Percentiles rank a stretch among this genome's conserved stretches.
Evolutionary conservation across 2,113 vertebrate species (phyloP).

Genomic region (Caretta caretta): DNA sequence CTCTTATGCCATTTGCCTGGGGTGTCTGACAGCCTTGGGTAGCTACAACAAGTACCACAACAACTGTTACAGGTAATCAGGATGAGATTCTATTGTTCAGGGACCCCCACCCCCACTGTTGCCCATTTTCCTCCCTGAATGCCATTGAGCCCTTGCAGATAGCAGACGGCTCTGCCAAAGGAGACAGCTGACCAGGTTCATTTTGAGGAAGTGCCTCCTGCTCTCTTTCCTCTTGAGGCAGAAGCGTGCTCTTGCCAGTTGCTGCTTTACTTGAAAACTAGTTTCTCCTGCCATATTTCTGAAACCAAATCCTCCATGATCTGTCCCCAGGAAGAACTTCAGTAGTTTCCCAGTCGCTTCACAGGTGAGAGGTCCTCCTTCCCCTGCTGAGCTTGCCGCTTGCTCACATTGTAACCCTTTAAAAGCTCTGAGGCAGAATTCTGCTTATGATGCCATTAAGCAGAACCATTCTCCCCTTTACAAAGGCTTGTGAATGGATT

Average conservation of each 20-base stretch:
- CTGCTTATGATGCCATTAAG: neutral
- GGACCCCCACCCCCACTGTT: neutral
- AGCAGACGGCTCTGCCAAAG: neutral
- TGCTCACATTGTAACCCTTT: neutral
- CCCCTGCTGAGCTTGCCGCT: neutral
- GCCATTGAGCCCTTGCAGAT: neutral
- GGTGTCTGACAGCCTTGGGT: conserved; percentile 92
- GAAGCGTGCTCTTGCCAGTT: neutral
- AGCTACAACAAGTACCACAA: conserved; percentile 98
- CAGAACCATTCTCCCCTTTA: neutral
- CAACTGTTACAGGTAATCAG: conserved; percentile 92
- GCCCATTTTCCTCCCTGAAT: neutral
- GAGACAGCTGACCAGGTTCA: neutral
- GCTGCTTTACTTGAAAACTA: neutral
- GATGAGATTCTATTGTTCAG: neutral
- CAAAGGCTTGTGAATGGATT: neutral
- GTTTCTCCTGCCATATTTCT: neutral
- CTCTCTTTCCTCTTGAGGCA: neutral
- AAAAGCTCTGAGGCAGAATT: neutral
- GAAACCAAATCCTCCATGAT: neutral
- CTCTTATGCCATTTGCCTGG: conserved; percentile 93
- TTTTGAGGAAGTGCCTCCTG: neutral
- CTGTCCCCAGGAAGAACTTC: neutral
- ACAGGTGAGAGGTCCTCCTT: neutral
- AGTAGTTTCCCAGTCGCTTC: neutral